A percentile compares a stretch with the other conserved stretches of the same genome.
Conservation (phyloP, 2,888 invertebrate species). For the Bugula neritina region DNA sequence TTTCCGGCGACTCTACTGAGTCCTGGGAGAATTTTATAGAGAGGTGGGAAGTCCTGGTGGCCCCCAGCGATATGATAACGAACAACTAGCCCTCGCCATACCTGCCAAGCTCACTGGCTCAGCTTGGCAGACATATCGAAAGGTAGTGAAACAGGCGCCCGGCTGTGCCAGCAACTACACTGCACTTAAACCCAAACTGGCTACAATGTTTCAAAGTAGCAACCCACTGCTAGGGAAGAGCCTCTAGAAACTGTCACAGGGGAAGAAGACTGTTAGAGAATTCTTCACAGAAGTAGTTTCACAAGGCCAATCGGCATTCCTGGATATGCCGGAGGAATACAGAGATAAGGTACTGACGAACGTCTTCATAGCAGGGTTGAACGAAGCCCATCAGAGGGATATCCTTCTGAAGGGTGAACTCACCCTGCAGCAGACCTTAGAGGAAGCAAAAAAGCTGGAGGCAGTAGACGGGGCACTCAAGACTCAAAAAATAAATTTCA, state of each 20-base stretch:
- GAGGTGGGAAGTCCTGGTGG: constrained; percentile 1
- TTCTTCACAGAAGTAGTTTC: not conserved
- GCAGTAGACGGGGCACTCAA: not conserved
- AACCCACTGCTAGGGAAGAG: constrained; percentile 12
- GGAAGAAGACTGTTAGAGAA: not conserved
- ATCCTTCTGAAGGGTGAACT: not conserved
- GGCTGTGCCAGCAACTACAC: not conserved
- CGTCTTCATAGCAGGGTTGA: not conserved
- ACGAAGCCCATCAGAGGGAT: not conserved
- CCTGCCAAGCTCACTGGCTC: not conserved
- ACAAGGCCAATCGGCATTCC: not conserved
- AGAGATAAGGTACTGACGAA: not conserved
- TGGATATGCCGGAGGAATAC: not conserved
- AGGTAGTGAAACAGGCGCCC: not conserved
- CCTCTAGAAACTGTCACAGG: not conserved
- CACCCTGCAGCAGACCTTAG: not conserved
- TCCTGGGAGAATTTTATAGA: not conserved
- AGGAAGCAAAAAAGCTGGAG: constrained; percentile 3
- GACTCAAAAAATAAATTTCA: not conserved
- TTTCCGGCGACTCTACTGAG: too few relatives aligned
- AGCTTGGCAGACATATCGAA: not conserved
- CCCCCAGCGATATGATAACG: not conserved
- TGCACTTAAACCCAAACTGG: not conserved
- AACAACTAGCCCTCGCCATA: not conserved
- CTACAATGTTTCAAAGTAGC: not conserved